Conservation (phyloP, 2,797 vertebrate genomes). For the Cuculus canorus region DNA sequence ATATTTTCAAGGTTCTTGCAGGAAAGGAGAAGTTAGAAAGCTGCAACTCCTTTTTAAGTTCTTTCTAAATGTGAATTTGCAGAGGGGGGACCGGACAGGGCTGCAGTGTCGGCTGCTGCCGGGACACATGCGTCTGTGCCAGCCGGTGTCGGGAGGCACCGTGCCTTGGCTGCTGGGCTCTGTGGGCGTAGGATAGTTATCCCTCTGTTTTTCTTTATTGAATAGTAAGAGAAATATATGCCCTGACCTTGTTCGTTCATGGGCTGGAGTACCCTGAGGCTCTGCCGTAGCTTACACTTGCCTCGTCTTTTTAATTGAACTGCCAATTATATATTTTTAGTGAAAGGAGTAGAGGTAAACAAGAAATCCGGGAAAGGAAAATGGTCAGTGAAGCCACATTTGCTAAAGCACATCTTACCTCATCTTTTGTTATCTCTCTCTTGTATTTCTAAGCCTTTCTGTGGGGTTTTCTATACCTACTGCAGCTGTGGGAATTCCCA, state of each 20-base stretch:
- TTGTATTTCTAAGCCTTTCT: not conserved
- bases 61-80: not conserved
- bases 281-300: not conserved
- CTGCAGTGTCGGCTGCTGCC: not conserved
- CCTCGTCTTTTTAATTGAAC: not conserved
- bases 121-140: not conserved
- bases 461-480: not conserved
- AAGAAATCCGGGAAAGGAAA: not conserved
- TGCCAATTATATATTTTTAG: not conserved
- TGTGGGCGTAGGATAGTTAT: no score
- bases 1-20: not conserved
- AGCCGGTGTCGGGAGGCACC: not conserved
- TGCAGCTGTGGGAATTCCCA: not conserved
- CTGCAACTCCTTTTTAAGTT: not conserved
- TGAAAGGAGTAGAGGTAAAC: not conserved
- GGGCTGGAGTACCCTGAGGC: not conserved
- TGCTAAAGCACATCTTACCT: not conserved
- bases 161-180: not conserved
- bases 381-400: not conserved
- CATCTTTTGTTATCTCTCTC: not conserved
- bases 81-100: no score
- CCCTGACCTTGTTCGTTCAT: not conserved
- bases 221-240: not conserved
- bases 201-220: not conserved
- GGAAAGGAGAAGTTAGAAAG: not conserved